Base-by-base conservation (phyloP, 2,888 invertebrate species). In the Spisula subtruncata region DNA sequence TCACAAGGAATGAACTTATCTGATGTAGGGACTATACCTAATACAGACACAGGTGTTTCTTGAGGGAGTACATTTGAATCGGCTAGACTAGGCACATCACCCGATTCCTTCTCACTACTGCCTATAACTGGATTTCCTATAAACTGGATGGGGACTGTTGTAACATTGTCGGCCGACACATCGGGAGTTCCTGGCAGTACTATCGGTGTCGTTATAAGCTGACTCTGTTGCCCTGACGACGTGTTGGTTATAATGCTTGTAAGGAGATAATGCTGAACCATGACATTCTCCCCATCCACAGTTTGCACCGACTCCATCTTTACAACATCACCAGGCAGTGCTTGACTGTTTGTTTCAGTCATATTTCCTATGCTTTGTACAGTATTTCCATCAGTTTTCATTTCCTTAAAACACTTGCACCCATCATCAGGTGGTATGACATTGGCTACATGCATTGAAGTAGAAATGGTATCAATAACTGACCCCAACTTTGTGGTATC, bases 241-340 rank as follows among this genome's bases (percentile, higher is more conserved):
- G 93, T 91, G 75, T 93, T 93, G 6, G 92, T 93, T 14, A 93
- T 92, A 6, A 94, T 92, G 82, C 92, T 94, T 2, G 94, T 94
- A n/a, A 94, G 90, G 12, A 94, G 88, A 79, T 93, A 94, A 83
- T 94, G 94, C 71, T 94, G 93, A 20, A 94, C 93, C 41, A 88
- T 85, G 1, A 94, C 92, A 66, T 89, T 92, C 18, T 93, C 91
- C 0, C 89, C 90, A 20, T 84, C 86, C 60, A 25, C 35, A 35
- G 75, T 75, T 32, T 35, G 18, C 18, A 75, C 75, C 1, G 75
- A 18, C 32, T 32, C 75, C 35, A 75, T 66, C n/a, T 66, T 25
- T n/a, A n/a, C n/a, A 66, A n/a, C 25, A 66, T 66, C 60, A 66
- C 25, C 0, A 25, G 25, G 25, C 25, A 66, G 4, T 5, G 60